Base-by-base conservation (phyloP, 1,140 invertebrate genomes). In the Temnothorax longispinosus region DNA sequence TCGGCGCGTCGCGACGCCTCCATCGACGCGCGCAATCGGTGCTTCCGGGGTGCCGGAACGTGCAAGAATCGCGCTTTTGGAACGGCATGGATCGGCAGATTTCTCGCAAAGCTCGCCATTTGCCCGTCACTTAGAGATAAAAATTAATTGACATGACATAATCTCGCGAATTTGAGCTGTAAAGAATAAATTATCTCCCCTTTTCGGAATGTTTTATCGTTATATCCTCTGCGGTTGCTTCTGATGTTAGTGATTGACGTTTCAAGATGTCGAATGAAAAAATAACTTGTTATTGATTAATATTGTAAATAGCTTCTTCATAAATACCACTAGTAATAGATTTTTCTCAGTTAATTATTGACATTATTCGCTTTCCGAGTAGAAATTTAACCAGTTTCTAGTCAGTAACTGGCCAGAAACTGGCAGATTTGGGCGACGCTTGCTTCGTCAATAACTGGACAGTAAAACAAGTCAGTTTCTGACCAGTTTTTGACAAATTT, bases 1-100 rank as follows among this genome's bases (percentile, higher is more conserved):
- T 89, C 92, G 91, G 90, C 88, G 92, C 91, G 65, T 87, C 87
- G 90, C 86, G 86, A 89, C 78, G 76, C 77, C 64, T 71, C 27
- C 64, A 38, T 35, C 81, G 86, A 74, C 87, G 86, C 86, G 91
- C 91, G 91, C 91, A 89, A 21, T 69, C 35, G 62, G 18, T 54
- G 64, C 41, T 78, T 86, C 62, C 78, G 81, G 81, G 64, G 58
- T 86, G 47, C 81, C 7, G 41, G 5, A 11, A 15, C 27, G 13
- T 27, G 32, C 18, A 27, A 18, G 8, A 64, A 76, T 47, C 27
- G 27, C 3, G 62, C 27, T 54, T 4, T 44, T 10, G 38, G 10
- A 27, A 8, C 67, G 7, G 0, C n/a, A 7, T 10, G 11, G n/a
- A 64, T 75, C 69, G 35, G 56, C 41, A 21, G 35, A 44, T 44